Base-by-base conservation (phyloP, 30 jellyfish, hydroid and myxozoan genomes). In the Nemopilema nomurai region DNA sequence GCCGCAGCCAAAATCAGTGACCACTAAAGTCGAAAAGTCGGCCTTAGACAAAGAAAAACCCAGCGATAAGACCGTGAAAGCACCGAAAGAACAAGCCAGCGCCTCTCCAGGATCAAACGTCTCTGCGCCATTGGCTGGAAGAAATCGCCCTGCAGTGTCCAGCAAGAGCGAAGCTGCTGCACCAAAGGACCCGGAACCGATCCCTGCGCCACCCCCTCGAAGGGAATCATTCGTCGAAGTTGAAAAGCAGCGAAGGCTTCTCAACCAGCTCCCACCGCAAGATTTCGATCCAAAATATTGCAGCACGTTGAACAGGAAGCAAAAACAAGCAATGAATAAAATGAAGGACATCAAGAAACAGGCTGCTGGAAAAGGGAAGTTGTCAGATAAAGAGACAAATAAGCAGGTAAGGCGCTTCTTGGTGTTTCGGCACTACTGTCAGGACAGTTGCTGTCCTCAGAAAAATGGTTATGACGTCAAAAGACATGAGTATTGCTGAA, bases 191-290 rank as follows among this genome's bases (percentile, higher is more conserved):
- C 22, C 74, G 24, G 41, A 8, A 18, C 51, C 28, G 20, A 72
- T 63, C 22, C 90, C 96, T 33, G 76, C 69, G 69, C 87, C 90
- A 49, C 87, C 96, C 0, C 79, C 80, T 3, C 63, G 96, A 26
- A 79, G 41, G 63, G 90, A 86, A 8, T 77, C 89, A 1, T 78
- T 18, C 62, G 80, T 63, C 28, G 93, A 65, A 62, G 71, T 76
- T 62, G 87, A 85, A 65, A 67, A 80, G 30, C 89, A 78, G 29
- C 84, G 85, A 71, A 51, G 80, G 30, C 53, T 85, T 26, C 26
- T 82, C 84, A 83, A 70, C 29, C 99, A 94, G 83, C 62, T 94
- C 6, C 99, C 99, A 21, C 96, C 99, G 3, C 99, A 94, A 26
- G 99, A 94, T 78, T 94, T 94, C 79, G 99, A 94, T 57, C 77